A percentile compares a stretch with the other conserved stretches of the same genome.
These are phyloP conservation scores for Astropecten irregularis DNA, from an alignment of 53 echinoderm and acorn worm genomes.

Conservation along the genomic window DNA sequence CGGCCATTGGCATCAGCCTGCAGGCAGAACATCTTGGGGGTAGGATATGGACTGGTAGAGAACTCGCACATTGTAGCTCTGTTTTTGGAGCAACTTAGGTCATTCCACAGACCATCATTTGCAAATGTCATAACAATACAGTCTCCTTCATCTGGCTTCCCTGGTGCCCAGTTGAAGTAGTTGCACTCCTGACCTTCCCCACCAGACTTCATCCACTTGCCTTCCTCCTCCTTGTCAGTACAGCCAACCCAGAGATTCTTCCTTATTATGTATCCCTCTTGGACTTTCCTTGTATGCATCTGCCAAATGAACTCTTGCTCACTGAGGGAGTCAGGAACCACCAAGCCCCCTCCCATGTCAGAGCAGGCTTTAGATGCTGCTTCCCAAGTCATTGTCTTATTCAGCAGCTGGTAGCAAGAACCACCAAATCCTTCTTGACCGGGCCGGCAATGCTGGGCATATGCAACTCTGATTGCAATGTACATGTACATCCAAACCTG, in stretches of 20 bases:
- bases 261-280: background rate
- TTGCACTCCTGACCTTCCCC: background rate
- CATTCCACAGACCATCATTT: background rate
- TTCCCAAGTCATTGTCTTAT: background rate
- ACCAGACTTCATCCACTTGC: background rate
- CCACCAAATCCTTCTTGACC: background rate
- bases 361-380: background rate
- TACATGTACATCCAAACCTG: background rate
- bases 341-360: background rate
- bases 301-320: constrained; percentile 5
- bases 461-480: background rate
- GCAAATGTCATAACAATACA: background rate
- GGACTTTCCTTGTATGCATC: background rate
- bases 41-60: background rate
- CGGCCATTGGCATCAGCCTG: constrained; percentile 2
- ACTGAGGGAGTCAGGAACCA: background rate
- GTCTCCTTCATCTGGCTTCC: background rate
- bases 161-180: background rate
- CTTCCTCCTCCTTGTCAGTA: background rate
- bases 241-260: constrained; percentile 12
- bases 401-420: constrained; percentile 2
- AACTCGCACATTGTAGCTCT: background rate
- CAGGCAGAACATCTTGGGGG: background rate
- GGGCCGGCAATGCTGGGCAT: background rate
- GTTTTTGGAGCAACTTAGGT: background rate